Evolutionary conservation across 2,797 vertebrate species (phyloP), one percentile per base, ranked within the genome.

Genomic region (Tapirus indicus): DNA sequence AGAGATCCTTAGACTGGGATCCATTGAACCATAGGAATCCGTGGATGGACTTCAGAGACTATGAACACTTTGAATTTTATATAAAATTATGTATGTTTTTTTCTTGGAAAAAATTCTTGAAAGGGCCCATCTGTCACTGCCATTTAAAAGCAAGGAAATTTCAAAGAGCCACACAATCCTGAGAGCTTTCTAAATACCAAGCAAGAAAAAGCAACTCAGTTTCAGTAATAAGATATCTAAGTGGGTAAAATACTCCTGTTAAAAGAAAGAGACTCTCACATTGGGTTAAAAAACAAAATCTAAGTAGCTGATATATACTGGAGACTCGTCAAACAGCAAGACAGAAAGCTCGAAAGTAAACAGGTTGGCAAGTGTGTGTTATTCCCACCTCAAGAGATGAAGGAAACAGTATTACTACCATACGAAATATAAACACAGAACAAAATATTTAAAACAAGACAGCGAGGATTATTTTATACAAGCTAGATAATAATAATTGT

Each of bases 151-250:
- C 29, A 82, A 72, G 72, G 35, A 44, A 41, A 58, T 52, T 93
- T 77, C 78, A 91, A 35, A 92, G 91, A 18, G 47, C 3, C 56
- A 35, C 71, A 69, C 25, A 62, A 44, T 18, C 18, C 54, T 20
- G 23, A 72, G 41, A 66, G 77, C n/a, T 23, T 47, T 47, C 20
- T 80, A 62, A 88, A 78, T 88, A 54, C 47, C 64, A 94, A 95
- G 41, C 8, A 71, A 72, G 54, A 32, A 21, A 35, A 41, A 83
- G 6, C 41, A 74, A n/a, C 58, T 95, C 47, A 60, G 5, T 86
- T 96, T 75, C 1, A n/a, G 62, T 91, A 96, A 52, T 77, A 71
- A 83, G 54, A 87, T 84, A 38, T 52, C 41, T 92, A 60, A 88
- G 32, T 80, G 49, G 14, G 35, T 66, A 82, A 91, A 93, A 60